These are phyloP conservation scores for Caranx ignobilis DNA, from an alignment of 2,113 vertebrate species.

Conservation along the genomic window DNA sequence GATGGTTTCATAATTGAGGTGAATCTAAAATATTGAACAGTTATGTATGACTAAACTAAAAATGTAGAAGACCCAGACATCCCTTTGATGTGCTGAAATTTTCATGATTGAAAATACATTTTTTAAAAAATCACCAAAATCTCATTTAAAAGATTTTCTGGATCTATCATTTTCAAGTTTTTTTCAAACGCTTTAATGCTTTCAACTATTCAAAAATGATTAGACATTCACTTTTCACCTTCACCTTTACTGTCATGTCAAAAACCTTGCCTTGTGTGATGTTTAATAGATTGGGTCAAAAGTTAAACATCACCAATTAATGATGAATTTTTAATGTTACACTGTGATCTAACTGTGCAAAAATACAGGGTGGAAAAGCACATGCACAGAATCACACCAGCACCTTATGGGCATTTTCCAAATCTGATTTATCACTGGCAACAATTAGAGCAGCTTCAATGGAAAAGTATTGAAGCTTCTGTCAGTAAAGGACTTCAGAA, in stretches of 20 bases:
- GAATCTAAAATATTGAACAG: neutral
- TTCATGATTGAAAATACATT: neutral
- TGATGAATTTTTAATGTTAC: neutral
- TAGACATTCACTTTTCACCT: neutral
- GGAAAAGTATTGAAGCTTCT: conserved; percentile 26
- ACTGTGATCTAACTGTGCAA: neutral
- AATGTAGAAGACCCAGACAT: neutral
- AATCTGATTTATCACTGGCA: conserved; percentile 38
- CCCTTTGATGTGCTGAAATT: neutral
- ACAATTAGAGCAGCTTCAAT: conserved; percentile 32
- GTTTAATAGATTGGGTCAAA: neutral
- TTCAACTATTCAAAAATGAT: neutral
- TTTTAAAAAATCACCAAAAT: neutral
- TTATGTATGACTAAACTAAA: neutral
- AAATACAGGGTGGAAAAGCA: neutral
- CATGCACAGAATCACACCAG: neutral
- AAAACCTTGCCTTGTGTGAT: neutral
- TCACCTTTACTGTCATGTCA: neutral
- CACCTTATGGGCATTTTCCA: conserved; percentile 54
- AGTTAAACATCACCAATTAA: neutral
- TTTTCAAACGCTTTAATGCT: neutral
- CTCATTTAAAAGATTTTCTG: neutral
- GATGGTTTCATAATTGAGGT: neutral
- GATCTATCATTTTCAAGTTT: neutral
- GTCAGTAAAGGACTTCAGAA: conserved; percentile 17